These are phyloP conservation scores for Artibeus jamaicensis DNA, from an alignment of 2,797 vertebrate genomes.

Conservation along the genomic window DNA sequence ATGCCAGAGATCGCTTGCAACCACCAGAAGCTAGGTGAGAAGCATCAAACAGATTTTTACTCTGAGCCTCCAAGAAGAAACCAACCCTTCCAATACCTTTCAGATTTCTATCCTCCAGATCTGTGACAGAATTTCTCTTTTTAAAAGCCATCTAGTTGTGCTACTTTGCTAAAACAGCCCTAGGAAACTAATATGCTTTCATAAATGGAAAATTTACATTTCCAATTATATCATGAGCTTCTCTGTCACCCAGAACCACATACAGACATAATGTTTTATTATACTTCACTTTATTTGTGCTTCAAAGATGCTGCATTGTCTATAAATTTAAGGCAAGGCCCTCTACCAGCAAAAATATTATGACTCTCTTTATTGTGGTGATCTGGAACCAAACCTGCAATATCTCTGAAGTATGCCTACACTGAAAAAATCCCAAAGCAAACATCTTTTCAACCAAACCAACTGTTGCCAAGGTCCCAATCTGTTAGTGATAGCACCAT, in stretches of 20 bases:
- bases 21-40: neutral
- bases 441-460: conserved; percentile 5
- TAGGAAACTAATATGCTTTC: neutral
- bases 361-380: neutral
- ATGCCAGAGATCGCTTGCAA: neutral
- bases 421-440: conserved; percentile 1
- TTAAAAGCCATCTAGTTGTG: neutral
- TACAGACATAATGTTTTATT: neutral
- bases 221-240: neutral
- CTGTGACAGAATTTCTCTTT: neutral
- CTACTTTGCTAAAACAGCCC: neutral
- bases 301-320: neutral
- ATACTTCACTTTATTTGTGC: neutral
- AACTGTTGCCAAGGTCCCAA: neutral
- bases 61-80: conserved; percentile 12
- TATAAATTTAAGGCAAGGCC: neutral
- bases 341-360: neutral
- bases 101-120: neutral
- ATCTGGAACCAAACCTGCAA: neutral
- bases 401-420: neutral
- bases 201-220: conserved; percentile 26
- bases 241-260: neutral
- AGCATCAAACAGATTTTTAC: neutral
- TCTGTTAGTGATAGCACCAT: neutral
- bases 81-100: neutral